Base-by-base conservation (phyloP, 2,113 vertebrate species). In the Hiodon alosoides region DNA sequence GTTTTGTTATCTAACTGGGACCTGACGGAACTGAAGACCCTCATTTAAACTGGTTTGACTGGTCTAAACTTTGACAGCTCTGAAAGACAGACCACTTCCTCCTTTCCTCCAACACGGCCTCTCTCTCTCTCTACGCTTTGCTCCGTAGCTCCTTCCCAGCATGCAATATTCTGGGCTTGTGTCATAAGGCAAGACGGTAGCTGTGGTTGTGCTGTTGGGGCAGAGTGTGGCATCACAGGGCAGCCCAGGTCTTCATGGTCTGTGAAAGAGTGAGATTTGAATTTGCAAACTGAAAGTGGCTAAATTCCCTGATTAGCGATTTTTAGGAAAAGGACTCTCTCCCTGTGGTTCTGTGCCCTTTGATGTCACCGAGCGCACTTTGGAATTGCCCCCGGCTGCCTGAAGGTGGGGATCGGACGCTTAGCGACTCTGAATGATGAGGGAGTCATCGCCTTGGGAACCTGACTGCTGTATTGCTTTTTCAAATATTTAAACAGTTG, bases 81-180 rank as follows among this genome's bases (percentile, higher is more conserved):
- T 73, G 72, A 73, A 73, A 73, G 60, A 11, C 8, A 11, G 52
- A 13, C 77, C 67, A 82, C 80, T 77, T 83, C 10, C 69, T 85
- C 71, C 83, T 53, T 79, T 46, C 74, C 73, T 72, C 62, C 79
- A 73, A 76, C 69, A 76, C 79, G 73, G 79, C 69, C 74, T 75
- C 79, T 83, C 83, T 81, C 31, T 31, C 65, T 76, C 69, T 61
- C 83, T 81, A 78, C 75, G 87, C 89, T 87, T 90, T 82, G 85
- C 85, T 62, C 80, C 81, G 82, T 76, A 69, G 86, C 84, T 83
- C 54, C 77, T 76, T 78, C 80, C 83, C 81, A 88, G 91, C 91
- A 91, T 92, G 91, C 85, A 80, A 77, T 86, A 89, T 84, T 85
- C 79, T 81, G 67, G 87, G 89, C 86, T 80, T 88, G 88, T 74